Base-by-base conservation (phyloP, 2,888 invertebrate genomes). In the Parasteatoda lunata region DNA sequence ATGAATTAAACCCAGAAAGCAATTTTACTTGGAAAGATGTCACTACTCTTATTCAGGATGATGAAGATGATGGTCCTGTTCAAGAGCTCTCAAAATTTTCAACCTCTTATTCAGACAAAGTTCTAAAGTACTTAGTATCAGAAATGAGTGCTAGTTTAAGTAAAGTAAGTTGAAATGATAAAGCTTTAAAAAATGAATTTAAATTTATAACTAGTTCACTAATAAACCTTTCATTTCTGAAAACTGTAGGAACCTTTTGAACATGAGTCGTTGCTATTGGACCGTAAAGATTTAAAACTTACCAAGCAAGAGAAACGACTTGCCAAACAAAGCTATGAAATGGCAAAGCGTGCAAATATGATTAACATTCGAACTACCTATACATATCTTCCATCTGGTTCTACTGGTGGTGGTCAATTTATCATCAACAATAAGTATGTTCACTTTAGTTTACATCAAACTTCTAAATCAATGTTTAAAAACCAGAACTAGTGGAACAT, bases 1-100 rank as follows among this genome's bases (percentile, higher is more conserved):
- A 99, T 93, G 99, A 99, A 92, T 96, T 98, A 91, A 98, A 98
- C 92, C 98, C 98, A 0, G 98, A 99, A 91, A 97, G 98, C 71
- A 92, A 93, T 84, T 92, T 93, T 77, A 92, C 92, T 0, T 91
- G 91, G 77, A 91, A 92, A 78, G 93, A 93, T 88, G 91, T 93
- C 13, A 92, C 92, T 73, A 91, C 91, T 93, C 90, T 98, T 48
- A 96, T 98, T 90, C 96, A 96, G 93, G 96, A 97, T 91, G 96
- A 97, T 91, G 97, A 96, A 91, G 94, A 96, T 91, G 97, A 92
- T 88, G 90, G 90, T 48, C 95, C 95, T 90, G 93, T 94, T 9
- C 90, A 95, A 91, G 96, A 97, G 92, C 94, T 96, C 90, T 94
- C 94, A 0, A 94, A 94, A 87, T 93, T 94, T 72, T 71, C 84